A percentile compares a stretch with the other conserved stretches of the same genome.
Conservation (phyloP, 2,797 vertebrate species). For the Sebastes aleutianus region DNA sequence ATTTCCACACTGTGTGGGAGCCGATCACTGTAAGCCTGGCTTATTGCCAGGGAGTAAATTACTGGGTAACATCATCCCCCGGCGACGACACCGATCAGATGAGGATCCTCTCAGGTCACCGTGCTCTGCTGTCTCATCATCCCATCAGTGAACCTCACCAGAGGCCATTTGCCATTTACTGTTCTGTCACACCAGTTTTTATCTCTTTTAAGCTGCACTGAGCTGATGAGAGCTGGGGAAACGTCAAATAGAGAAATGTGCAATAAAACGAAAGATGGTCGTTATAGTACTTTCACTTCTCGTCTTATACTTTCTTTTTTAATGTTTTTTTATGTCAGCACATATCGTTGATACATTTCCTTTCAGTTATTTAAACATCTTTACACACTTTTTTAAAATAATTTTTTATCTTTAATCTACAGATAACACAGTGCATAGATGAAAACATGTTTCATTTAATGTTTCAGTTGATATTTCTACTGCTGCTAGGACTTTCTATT, state of each 20-base stretch:
- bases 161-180: background rate
- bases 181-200: background rate
- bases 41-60: slow-evolving; percentile 44
- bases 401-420: too few species aligned
- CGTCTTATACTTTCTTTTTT: background rate
- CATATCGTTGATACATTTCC: too few species aligned
- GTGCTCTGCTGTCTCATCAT: slow-evolving; percentile 10
- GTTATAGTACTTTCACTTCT: background rate
- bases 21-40: slow-evolving; percentile 28
- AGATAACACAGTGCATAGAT: too few species aligned
- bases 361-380: too few species aligned
- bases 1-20: slow-evolving; percentile 25
- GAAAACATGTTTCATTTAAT: too few species aligned
- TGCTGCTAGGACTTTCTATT: too few species aligned
- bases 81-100: slow-evolving; percentile 11
- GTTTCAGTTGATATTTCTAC: too few species aligned
- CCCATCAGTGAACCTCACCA: slow-evolving; percentile 23
- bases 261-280: background rate
- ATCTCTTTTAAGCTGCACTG: background rate
- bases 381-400: too few species aligned
- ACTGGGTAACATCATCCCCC: slow-evolving; percentile 52
- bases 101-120: slow-evolving; percentile 32
- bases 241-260: background rate
- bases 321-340: too few species aligned
- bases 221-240: background rate